Evolutionary conservation across 2,888 invertebrate genomes (phyloP).

Genomic region (Craniophora ligustri): DNA sequence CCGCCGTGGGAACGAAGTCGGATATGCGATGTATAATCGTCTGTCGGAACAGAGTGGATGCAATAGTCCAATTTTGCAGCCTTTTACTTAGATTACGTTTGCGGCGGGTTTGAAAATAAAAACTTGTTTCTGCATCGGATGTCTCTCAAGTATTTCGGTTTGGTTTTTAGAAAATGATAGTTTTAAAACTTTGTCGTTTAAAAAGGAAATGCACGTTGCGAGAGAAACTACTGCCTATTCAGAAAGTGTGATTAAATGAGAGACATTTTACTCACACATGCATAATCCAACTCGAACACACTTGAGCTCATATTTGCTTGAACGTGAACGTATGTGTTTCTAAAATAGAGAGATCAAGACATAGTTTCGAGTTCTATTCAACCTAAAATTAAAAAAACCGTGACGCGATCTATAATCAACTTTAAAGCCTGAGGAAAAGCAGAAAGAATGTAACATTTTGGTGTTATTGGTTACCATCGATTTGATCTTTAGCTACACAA

Average conservation of each 20-base stretch:
- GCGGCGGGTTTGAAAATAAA: slow-evolving; percentile 72
- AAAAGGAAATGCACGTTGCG: slow-evolving; percentile 30
- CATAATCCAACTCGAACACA: slow-evolving; percentile 22
- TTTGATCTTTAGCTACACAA: slow-evolving; percentile 53
- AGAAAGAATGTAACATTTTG: slow-evolving; percentile 51
- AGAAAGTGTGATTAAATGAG: slow-evolving; percentile 43
- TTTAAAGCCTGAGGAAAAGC: slow-evolving; percentile 51
- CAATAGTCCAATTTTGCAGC: slow-evolving; percentile 88
- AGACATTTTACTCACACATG: slow-evolving; percentile 30
- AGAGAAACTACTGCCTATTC: slow-evolving; percentile 33
- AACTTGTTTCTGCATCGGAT: slow-evolving; percentile 72
- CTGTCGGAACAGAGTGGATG: slow-evolving; percentile 84
- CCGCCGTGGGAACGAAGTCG: slow-evolving; percentile 87
- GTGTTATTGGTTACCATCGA: slow-evolving; percentile 52
- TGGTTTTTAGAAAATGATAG: slow-evolving; percentile 41
- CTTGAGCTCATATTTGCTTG: slow-evolving; percentile 12
- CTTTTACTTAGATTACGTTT: slow-evolving; percentile 86
- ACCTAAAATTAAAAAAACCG: slow-evolving; percentile 43
- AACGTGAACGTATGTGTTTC: slow-evolving; percentile 4
- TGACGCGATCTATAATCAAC: slow-evolving; percentile 49
- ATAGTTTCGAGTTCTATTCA: slow-evolving; percentile 16
- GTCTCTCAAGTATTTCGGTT: slow-evolving; percentile 55
- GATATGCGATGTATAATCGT: slow-evolving; percentile 87
- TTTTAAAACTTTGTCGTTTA: slow-evolving; percentile 21
- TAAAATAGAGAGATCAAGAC: slow-evolving; percentile 15